Evolutionary conservation across 2,113 vertebrate genomes (phyloP).

Genomic region (Corythaeola cristata): DNA sequence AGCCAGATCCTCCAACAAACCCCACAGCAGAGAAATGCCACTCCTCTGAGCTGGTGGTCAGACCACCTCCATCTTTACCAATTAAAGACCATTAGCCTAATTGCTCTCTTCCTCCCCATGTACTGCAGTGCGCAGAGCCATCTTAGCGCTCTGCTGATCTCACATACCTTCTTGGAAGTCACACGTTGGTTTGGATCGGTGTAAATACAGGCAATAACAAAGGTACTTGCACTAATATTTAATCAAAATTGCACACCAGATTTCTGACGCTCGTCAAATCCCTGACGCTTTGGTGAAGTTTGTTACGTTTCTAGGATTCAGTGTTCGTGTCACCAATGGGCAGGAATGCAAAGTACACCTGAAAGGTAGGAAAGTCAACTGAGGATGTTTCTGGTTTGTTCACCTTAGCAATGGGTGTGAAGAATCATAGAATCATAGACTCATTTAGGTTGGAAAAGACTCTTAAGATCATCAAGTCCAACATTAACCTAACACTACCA

Average conservation of each 20-base stretch:
- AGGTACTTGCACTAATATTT: neutral
- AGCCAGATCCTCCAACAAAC: neutral
- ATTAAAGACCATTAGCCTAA: conserved; percentile 1
- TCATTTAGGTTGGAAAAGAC: neutral
- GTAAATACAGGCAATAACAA: neutral
- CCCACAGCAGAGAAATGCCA: neutral
- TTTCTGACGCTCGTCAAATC: neutral
- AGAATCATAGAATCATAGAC: neutral
- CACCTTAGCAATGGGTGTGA: neutral
- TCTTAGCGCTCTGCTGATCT: neutral
- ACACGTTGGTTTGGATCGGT: fast-evolving
- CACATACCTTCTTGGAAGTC: neutral
- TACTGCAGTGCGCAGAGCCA: neutral
- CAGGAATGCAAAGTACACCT: neutral
- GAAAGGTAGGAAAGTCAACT: neutral
- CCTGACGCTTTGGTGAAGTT: neutral
- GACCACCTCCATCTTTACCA: neutral
- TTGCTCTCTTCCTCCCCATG: neutral
- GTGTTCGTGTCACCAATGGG: neutral
- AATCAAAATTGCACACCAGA: neutral
- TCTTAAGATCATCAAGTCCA: neutral
- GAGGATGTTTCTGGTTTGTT: neutral
- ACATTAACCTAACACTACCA: neutral
- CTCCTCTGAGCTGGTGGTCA: neutral
- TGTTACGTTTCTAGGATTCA: neutral